Percentiles rank a stretch among this genome's conserved stretches.
Evolutionary conservation across 2,888 invertebrate genomes (phyloP).

Genomic region (Odontothrips loti): DNA sequence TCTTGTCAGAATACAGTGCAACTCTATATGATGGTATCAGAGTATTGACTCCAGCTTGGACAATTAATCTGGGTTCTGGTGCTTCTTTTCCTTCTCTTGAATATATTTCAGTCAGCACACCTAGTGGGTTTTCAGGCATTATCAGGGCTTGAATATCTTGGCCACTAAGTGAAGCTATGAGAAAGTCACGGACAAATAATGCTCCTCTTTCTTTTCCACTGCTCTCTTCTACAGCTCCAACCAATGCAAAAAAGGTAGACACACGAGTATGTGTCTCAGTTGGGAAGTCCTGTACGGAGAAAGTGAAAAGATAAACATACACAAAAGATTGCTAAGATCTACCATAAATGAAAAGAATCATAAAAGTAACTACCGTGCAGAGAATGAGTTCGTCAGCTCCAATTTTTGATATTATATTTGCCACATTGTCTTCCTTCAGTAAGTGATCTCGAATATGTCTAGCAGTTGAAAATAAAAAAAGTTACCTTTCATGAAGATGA

Average conservation of each 20-base stretch:
- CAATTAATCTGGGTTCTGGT: neutral
- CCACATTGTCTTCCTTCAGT: slow-evolving; percentile 60
- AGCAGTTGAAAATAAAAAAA: slow-evolving; percentile 38
- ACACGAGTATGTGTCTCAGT: slow-evolving; percentile 59
- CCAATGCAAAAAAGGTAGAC: slow-evolving; percentile 72
- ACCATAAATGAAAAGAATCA: slow-evolving; percentile 29
- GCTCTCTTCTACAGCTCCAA: slow-evolving; percentile 68
- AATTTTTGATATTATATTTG: slow-evolving; percentile 66
- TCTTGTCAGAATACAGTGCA: neutral
- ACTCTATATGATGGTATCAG: neutral
- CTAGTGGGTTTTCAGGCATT: neutral
- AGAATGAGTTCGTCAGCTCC: slow-evolving; percentile 77
- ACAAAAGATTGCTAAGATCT: slow-evolving; percentile 33
- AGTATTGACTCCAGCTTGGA: neutral
- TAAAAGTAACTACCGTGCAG: slow-evolving; percentile 27
- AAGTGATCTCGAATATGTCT: slow-evolving; percentile 63
- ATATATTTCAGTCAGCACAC: neutral
- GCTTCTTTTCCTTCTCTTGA: slow-evolving; percentile 2
- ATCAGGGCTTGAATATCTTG: neutral
- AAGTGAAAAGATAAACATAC: slow-evolving; percentile 34
- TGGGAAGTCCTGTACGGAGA: slow-evolving; percentile 63
- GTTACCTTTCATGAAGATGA: neutral
- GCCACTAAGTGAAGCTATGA: slow-evolving; percentile 73
- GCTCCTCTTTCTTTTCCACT: slow-evolving; percentile 62
- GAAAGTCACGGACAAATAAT: slow-evolving; percentile 78